These are phyloP conservation scores for Caloenas nicobarica DNA, from an alignment of 2,113 vertebrate genomes.

Conservation along the genomic window DNA sequence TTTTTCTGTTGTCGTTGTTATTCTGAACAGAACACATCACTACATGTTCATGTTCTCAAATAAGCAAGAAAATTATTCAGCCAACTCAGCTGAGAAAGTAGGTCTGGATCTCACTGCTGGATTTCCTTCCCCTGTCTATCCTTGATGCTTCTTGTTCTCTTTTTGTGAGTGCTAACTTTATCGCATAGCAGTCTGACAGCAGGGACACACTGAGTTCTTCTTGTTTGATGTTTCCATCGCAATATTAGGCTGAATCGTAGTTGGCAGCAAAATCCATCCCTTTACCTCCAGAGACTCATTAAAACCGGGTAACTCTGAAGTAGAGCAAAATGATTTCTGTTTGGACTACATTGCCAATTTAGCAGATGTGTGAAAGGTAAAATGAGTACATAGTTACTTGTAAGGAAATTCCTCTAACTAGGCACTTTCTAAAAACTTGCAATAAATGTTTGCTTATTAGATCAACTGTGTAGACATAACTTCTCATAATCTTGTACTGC, in stretches of 20 bases:
- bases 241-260: background rate
- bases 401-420: conserved; percentile 45
- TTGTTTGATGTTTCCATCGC: conserved; percentile 6
- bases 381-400: conserved; percentile 58
- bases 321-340: conserved; percentile 52
- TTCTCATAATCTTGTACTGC: background rate
- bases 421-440: background rate
- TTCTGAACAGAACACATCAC: background rate
- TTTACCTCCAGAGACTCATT: conserved; percentile 69
- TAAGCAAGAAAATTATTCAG: background rate
- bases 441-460: conserved; percentile 15
- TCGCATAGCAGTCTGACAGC: background rate
- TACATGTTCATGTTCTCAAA: background rate
- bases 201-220: background rate
- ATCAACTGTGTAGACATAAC: conserved; percentile 10
- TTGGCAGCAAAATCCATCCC: conserved; percentile 60
- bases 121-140: background rate
- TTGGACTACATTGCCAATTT: conserved; percentile 37
- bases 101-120: background rate
- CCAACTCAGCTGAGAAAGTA: background rate
- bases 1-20: background rate
- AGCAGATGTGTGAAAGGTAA: conserved; percentile 54
- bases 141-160: background rate
- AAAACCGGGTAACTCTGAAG: conserved; percentile 47
- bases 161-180: background rate